A percentile compares a stretch with the other conserved stretches of the same genome.
Evolutionary conservation across 2,888 invertebrate species (phyloP).

Genomic region (Anarsia innoxiella): DNA sequence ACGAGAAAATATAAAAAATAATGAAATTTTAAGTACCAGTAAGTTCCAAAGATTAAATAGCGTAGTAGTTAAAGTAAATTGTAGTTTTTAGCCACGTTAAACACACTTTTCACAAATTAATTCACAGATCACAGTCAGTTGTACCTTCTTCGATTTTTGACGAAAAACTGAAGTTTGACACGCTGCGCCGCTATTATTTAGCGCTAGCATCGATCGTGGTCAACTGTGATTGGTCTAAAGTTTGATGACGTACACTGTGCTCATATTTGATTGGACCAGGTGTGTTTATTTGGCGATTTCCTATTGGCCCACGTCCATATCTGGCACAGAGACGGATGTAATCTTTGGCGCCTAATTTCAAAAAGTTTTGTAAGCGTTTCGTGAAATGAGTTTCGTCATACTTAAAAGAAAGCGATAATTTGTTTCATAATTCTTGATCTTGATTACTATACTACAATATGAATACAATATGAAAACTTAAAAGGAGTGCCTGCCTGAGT

Average conservation of each 20-base stretch:
- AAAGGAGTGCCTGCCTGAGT: no score
- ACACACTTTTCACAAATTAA: conserved; percentile 45
- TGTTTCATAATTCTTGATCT: no score
- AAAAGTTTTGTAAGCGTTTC: no score
- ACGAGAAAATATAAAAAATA: conserved; percentile 4
- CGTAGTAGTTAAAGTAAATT: conserved; percentile 27
- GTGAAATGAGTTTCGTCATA: background rate
- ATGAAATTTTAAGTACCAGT: conserved; percentile 31
- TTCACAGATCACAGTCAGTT: conserved; percentile 34
- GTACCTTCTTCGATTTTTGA: conserved; percentile 53
- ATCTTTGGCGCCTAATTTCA: conserved; percentile 45
- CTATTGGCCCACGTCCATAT: conserved; percentile 82
- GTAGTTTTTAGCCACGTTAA: conserved; percentile 49
- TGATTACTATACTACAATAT: no score
- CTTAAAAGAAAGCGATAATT: no score
- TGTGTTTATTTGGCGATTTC: conserved; percentile 71
- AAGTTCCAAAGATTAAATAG: conserved; percentile 23
- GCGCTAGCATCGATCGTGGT: conserved; percentile 78
- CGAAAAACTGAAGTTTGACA: conserved; percentile 62
- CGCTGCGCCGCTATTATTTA: conserved; percentile 69
- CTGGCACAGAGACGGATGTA: conserved; percentile 37
- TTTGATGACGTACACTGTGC: conserved; percentile 56
- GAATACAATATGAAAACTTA: no score
- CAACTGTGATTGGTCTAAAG: conserved; percentile 63
- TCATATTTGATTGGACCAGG: conserved; percentile 56